Base-by-base conservation (phyloP, 2,797 vertebrate species). In the Esox masquinongy region DNA sequence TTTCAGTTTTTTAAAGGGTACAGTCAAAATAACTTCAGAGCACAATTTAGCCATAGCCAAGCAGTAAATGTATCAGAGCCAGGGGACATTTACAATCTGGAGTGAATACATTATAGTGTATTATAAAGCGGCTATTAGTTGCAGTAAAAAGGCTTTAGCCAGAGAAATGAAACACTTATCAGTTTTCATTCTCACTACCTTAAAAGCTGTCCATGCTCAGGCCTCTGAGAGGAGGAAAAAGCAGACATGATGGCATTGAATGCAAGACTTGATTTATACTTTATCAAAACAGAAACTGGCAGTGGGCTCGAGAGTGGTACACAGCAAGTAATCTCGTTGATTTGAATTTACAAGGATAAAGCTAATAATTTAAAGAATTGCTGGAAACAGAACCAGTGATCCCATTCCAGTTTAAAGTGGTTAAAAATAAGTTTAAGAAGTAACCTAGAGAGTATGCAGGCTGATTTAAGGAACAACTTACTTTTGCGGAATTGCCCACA, bases 101-200 rank as follows among this genome's bases (percentile, higher is more conserved):
- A 87, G 85, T 47, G 92, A 95, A 94, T 94, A 92, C 91, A 95
- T 95, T 94, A 94, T 93, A 93, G 93, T 93, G 94, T 90, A 94
- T 94, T 94, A 94, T 94, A 94, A 91, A 89, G 90, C 85, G 86
- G 87, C 92, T 94, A 95, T 94, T 94, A 94, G 90, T 89, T 93
- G 87, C 91, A 91, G 92, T 93, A 93, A 92, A 93, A 93, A 93
- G 89, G 92, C 91, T 92, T 93, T 92, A 91, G 91, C 84, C 86
- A 88, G 91, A 90, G 91, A 90, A 95, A 94, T 92, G 91, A 93
- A 88, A 91, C 94, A 95, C 94, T 95, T 95, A 94, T 93, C 93
- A 91, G 92, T 89, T 56, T 11, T 56, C 88, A 88, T 91, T 88
- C 87, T 88, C 89, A 86, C 91, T 92, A 86, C 93, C 91, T 94